Evolutionary conservation across 23 tunicate genomes (phyloP), one percentile per base, ranked within the genome.

Genomic region (Ciona savignyi): DNA sequence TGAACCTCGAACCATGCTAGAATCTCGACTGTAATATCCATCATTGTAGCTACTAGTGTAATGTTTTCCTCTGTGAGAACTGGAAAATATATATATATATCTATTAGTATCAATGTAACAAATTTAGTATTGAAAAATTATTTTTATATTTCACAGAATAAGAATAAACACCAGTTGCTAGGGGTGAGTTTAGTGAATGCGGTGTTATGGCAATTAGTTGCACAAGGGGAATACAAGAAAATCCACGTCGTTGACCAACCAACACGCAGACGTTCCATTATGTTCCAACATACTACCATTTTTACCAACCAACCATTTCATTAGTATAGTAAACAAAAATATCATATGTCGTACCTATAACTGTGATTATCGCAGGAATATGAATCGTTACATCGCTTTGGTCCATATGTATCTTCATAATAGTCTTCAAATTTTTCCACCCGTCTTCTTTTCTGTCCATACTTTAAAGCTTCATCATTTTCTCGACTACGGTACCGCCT

Each of bases 401-500:
- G n/a, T 11, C 69, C 73, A 75, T 80, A 76, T 56, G 74, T 80
- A 34, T 81, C 70, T n/a, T 77, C 67, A 64, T 61, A 34, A 48
- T 77, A 30, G 0, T 77, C 84, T 35, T 35, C 78, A 42, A 75
- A 80, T 69, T 73, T 78, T 25, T 73, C 83, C 15, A 80, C 21
- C 67, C 80, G 66, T 73, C 87, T 77, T 72, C 96, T 62, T 30
- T 88, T 88, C 32, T 77, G 66, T 32, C 65, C 42, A 2, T 26
- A 11, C 76, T 76, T 76, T 23, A 56, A 67, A 23, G 42, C 71
- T 31, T 78, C 80, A 65, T 87, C 85, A 27, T 72, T 63, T 25
- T 88, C 96, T 29, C 96, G 66, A 66, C 96, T 88, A 34, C 96
- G 71, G 33, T 76, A 77, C 21, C 87, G 80, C 72, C 87, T 34